These are phyloP conservation scores for Dryobotodes eremita DNA, from an alignment of 2,888 invertebrate species.

Conservation along the genomic window DNA sequence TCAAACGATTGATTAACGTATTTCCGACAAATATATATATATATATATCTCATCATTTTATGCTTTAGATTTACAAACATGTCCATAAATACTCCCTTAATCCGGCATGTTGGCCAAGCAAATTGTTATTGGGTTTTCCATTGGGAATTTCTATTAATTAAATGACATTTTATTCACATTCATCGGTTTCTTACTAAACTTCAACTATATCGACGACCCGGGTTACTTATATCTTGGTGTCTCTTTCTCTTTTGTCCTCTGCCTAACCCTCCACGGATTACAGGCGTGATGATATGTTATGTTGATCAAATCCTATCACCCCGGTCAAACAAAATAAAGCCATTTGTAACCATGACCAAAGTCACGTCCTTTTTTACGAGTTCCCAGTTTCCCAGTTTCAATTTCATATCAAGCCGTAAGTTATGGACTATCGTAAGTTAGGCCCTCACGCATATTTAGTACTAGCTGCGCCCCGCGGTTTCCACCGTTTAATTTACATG, in stretches of 20 bases:
- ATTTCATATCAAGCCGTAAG: conserved; percentile 32
- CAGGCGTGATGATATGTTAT: background rate
- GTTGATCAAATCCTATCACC: conserved; percentile 8
- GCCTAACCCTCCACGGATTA: background rate
- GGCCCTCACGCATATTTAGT: conserved; percentile 24
- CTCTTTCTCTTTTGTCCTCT: no score
- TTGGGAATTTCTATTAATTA: no score
- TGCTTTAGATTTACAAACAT: background rate
- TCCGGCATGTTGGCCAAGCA: background rate
- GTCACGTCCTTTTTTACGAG: conserved; percentile 40
- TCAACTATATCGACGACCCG: no score
- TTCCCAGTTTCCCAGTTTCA: conserved; percentile 36
- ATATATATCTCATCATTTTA: background rate
- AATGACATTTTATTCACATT: no score
- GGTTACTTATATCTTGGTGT: no score
- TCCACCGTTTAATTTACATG: background rate
- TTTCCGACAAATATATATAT: no score
- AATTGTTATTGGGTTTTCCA: no score
- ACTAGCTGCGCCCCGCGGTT: background rate
- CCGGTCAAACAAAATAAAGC: conserved; percentile 17
- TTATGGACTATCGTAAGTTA: conserved; percentile 19
- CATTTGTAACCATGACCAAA: conserved; percentile 24
- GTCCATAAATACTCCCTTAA: background rate
- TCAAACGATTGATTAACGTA: no score
- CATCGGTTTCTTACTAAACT: no score